Base-by-base conservation (phyloP, 2,113 vertebrate genomes). In the Ceyx melanurus region DNA sequence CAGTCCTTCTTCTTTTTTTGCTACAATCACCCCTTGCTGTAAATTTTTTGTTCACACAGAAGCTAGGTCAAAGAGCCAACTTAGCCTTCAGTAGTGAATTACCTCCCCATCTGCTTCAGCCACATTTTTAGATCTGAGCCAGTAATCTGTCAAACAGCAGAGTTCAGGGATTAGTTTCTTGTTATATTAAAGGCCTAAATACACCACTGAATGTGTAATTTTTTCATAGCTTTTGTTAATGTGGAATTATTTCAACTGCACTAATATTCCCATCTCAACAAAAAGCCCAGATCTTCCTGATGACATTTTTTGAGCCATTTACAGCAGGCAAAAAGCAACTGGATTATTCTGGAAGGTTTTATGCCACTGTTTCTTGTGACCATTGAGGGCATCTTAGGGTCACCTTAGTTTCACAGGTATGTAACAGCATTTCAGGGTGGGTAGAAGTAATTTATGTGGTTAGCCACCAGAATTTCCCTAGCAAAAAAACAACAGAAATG, bases 101-200 rank as follows among this genome's bases (percentile, higher is more conserved):
- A 48, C 77, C 68, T 90, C 85, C 46, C 71, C 82, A 60, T 67
- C 88, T 67, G 68, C 11, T 66, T 64, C 81, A 71, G 54, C 93
- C 78, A 71, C 88, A 33, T 54, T 82, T 93, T 79, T 46, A 45
- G 21, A 60, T 65, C 77, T 85, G 91, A 82, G 40, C 40, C 56
- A 40, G 11, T 80, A 79, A 79, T 90, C 84, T 94, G 53, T 87
- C 84, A 53, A 31, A 89, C 6, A 74, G 93, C 75, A 82, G 72
- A 92, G 84, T 83, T 89, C 80, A 83, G 51, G 81, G 82, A 80
- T 85, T 71, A 51, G 26, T 75, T 81, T 66, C 42, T 31, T 40
- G 22, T 65, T 62, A 51, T 53, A 19, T n/a, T 79, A 57, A 73
- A 18, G 8, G 56, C 35, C 66, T 80, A 46, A 31, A 31, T 31